phyloP scores from a whole-genome alignment of 2,797 vertebrate species.

The Microtus obscurus region DNA sequence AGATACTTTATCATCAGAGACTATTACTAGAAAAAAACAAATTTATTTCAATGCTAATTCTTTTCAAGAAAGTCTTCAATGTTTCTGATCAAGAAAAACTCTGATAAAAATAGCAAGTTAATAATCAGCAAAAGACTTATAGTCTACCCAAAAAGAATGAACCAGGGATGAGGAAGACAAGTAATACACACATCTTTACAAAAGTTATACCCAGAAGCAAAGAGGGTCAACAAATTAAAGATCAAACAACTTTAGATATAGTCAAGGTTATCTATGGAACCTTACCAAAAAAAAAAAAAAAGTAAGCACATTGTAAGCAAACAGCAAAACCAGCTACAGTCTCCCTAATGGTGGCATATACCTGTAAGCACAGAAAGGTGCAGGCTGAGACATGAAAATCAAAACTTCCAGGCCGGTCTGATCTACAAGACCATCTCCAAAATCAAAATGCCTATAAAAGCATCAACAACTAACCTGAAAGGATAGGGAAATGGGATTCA shows the following conservation, averaged over 20 bases:
- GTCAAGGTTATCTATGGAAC: neutral
- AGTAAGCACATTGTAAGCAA: neutral
- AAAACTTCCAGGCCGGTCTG: neutral
- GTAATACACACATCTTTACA: neutral
- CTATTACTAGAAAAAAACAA: conserved; percentile 3
- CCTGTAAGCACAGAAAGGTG: neutral
- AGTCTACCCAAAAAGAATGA: neutral
- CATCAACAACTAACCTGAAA: neutral
- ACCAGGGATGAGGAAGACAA: neutral
- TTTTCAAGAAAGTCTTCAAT: neutral
- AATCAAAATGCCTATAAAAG: neutral
- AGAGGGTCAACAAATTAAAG: neutral
- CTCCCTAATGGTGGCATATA: neutral
- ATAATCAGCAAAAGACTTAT: neutral
- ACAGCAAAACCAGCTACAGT: neutral
- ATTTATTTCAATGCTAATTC: neutral
- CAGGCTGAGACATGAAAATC: neutral
- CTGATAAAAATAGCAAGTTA: neutral
- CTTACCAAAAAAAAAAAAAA: neutral
- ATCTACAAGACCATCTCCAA: neutral
- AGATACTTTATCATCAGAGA: neutral
- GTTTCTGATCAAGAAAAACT: conserved; percentile 31
- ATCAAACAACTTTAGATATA: neutral
- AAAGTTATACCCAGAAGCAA: neutral
- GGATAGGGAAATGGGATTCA: neutral